A percentile compares a stretch with the other conserved stretches of the same genome.
Conservation (phyloP, 92 coral and sea anemone species). For the Zoanthus gigantus region DNA sequence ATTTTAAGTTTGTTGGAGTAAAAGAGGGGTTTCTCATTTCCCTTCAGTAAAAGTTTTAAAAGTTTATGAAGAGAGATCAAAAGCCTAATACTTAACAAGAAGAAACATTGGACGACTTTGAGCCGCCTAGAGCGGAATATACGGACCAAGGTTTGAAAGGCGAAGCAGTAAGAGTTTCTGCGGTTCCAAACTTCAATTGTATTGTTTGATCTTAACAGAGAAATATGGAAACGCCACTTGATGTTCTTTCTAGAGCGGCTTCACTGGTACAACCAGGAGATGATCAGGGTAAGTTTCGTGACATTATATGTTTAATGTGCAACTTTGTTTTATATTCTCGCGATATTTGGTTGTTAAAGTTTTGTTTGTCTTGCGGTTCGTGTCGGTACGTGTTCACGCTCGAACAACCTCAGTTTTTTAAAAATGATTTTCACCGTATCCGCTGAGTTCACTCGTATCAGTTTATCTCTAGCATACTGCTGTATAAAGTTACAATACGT, state of each 20-base stretch:
- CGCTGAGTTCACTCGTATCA: slow-evolving; percentile 25
- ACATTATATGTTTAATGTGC: neutral
- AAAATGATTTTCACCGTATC: slow-evolving; percentile 22
- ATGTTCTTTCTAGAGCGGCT: slow-evolving; percentile 98
- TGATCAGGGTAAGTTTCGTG: slow-evolving; percentile 66
- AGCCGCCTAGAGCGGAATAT: slow-evolving; percentile 43
- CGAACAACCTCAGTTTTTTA: neutral
- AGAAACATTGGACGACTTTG: neutral
- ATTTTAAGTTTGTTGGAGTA: slow-evolving; percentile 6
- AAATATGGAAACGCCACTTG: slow-evolving; percentile 91
- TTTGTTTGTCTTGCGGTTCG: neutral
- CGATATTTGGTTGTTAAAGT: slow-evolving; percentile 16
- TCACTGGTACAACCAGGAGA: slow-evolving; percentile 91
- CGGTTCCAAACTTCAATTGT: slow-evolving; percentile 16
- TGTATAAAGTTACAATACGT: slow-evolving; percentile 50
- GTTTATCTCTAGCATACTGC: neutral
- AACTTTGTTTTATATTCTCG: neutral
- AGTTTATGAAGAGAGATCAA: neutral
- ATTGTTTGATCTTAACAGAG: slow-evolving; percentile 17
- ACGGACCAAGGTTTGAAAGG: slow-evolving; percentile 5
- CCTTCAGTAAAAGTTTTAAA: neutral
- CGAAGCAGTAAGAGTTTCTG: slow-evolving; percentile 1
- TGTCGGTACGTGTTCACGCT: slow-evolving; percentile 40
- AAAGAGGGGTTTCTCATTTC: slow-evolving; percentile 38
- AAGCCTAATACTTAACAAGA: neutral